phyloP scores from a whole-genome alignment of 2,113 vertebrate genomes.

The Labrus mixtus region DNA sequence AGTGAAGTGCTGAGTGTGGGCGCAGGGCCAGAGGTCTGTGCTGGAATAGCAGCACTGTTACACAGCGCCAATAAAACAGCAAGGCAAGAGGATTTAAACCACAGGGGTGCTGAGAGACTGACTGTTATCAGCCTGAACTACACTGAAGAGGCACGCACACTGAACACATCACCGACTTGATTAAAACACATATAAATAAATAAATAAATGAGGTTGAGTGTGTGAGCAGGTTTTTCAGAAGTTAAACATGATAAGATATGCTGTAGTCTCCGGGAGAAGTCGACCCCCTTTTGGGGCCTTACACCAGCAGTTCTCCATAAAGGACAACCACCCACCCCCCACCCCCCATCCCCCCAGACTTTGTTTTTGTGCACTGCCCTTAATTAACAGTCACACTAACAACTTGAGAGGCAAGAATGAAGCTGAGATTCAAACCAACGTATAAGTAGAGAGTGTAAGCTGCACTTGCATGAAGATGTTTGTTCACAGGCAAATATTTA shows the following conservation, averaged over 20 bases:
- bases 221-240: constrained; percentile 1
- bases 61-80: constrained; percentile 25
- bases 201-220: neutral
- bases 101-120: constrained; percentile 18
- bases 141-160: constrained; percentile 1
- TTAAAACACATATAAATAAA: neutral
- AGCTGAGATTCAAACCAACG: too few species aligned
- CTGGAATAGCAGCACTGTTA: constrained; percentile 2
- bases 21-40: constrained; percentile 32
- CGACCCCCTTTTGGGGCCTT: too few species aligned
- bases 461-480: too few species aligned
- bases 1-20: constrained; percentile 12
- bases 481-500: too few species aligned
- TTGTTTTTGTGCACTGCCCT: too few species aligned
- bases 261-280: too few species aligned
- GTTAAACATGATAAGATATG: neutral
- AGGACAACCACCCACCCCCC: too few species aligned
- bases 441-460: too few species aligned
- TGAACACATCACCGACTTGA: neutral
- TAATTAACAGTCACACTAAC: too few species aligned
- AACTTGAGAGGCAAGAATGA: too few species aligned
- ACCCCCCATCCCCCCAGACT: too few species aligned
- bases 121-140: constrained; percentile 39
- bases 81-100: constrained; percentile 18
- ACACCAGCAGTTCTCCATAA: too few species aligned